Evolutionary conservation across 2,888 invertebrate species (phyloP).

Genomic region (Spodoptera exigua): DNA sequence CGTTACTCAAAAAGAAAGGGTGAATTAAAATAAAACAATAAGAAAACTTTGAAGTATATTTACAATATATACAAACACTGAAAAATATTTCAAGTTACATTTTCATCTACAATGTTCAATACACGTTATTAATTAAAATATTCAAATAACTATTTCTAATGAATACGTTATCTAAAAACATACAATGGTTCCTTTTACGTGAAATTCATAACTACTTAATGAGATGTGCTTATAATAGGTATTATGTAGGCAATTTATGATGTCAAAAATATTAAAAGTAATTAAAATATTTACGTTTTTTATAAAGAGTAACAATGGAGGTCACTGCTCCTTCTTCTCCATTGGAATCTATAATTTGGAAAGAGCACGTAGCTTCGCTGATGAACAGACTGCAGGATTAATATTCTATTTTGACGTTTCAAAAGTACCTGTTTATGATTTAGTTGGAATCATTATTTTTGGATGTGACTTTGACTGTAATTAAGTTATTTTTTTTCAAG

Average conservation of each 20-base stretch:
- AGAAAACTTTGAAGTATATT: constrained; percentile 62
- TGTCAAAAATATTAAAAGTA: not conserved
- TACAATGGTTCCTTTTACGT: constrained; percentile 6
- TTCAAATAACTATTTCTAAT: constrained; percentile 15
- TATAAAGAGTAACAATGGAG: too few relatives aligned
- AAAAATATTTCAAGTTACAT: constrained; percentile 51
- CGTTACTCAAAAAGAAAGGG: not conserved
- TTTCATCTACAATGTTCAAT: constrained; percentile 41
- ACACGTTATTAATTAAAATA: constrained; percentile 37
- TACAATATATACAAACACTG: constrained; percentile 69
- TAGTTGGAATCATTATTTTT: too few relatives aligned
- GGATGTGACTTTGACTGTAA: too few relatives aligned
- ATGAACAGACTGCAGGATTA: too few relatives aligned
- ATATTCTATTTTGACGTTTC: too few relatives aligned
- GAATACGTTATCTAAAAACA: constrained; percentile 30
- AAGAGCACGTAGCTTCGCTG: too few relatives aligned
- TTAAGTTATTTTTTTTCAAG: too few relatives aligned
- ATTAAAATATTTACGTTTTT: too few relatives aligned
- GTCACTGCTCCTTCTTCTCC: too few relatives aligned
- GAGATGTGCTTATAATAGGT: not conserved
- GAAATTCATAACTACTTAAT: constrained; percentile 9
- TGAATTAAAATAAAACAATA: constrained; percentile 49
- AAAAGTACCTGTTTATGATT: too few relatives aligned
- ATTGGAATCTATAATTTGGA: too few relatives aligned
- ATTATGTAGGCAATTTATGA: not conserved